phyloP scores from a whole-genome alignment of 2,888 invertebrate species.

The Epirrhoe alternata region DNA sequence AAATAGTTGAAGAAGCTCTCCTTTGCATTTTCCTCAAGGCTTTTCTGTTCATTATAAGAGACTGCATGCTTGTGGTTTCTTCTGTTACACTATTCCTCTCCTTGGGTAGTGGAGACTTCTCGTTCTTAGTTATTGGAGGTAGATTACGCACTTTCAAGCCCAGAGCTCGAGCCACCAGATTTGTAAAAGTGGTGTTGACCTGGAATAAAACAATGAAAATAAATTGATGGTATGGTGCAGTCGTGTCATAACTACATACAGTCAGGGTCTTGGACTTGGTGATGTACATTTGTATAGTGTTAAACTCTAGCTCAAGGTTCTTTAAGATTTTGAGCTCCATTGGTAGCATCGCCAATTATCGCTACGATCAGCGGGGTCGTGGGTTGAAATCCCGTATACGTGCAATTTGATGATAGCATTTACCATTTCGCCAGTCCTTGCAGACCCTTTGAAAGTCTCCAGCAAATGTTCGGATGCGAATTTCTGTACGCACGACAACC shows the following conservation, averaged over 20 bases:
- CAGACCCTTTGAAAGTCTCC: slow-evolving; percentile 87
- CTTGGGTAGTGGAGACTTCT: slow-evolving; percentile 48
- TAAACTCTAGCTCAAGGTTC: too few species aligned
- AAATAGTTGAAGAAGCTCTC: slow-evolving; percentile 80
- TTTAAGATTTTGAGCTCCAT: too few species aligned
- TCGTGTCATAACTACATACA: too few species aligned
- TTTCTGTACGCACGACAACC: slow-evolving; percentile 86
- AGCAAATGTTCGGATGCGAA: slow-evolving; percentile 87
- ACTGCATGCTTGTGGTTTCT: slow-evolving; percentile 44
- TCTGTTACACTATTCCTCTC: slow-evolving; percentile 31
- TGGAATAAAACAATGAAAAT: slow-evolving; percentile 57
- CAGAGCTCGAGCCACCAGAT: slow-evolving; percentile 82
- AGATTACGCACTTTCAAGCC: slow-evolving; percentile 60
- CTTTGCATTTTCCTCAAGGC: slow-evolving; percentile 68
- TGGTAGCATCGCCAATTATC: too few species aligned
- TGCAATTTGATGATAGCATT: neutral
- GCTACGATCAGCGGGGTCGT: too few species aligned
- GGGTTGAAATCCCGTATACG: neutral
- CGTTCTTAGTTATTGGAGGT: slow-evolving; percentile 47
- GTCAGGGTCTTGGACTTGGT: too few species aligned
- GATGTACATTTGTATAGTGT: too few species aligned
- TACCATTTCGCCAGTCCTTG: slow-evolving; percentile 90
- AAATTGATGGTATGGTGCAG: too few species aligned
- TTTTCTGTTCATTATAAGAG: slow-evolving; percentile 77
- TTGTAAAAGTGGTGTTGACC: slow-evolving; percentile 88